phyloP scores from a whole-genome alignment of 2,888 invertebrate species.

The Liposcelis brunnea region DNA sequence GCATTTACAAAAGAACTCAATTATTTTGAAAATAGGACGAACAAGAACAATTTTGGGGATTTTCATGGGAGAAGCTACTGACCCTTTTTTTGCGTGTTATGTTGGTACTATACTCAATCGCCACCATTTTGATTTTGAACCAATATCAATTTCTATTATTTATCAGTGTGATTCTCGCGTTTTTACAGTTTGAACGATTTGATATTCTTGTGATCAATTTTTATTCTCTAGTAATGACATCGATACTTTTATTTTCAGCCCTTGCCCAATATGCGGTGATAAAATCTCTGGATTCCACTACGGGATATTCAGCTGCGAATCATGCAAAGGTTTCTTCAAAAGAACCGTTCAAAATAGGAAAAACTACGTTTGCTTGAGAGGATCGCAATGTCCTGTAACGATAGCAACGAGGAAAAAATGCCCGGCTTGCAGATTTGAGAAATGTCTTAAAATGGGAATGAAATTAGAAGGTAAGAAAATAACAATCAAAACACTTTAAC shows the following conservation, averaged over 20 bases:
- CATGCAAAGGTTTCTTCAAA: constrained; percentile 96
- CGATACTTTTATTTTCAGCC: constrained; percentile 43
- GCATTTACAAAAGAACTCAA: too few species aligned
- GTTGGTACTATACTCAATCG: too few species aligned
- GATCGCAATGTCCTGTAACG: constrained; percentile 81
- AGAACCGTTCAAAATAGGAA: constrained; percentile 96
- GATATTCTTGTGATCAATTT: neutral
- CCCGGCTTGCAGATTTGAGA: constrained; percentile 90
- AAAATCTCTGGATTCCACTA: constrained; percentile 95
- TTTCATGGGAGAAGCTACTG: too few species aligned
- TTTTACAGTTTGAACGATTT: too few species aligned
- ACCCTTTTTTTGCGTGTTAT: too few species aligned
- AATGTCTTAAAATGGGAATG: constrained; percentile 92
- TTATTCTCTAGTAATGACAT: too few species aligned
- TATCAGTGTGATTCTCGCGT: neutral
- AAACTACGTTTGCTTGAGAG: constrained; percentile 83
- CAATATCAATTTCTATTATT: too few species aligned
- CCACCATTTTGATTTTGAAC: too few species aligned
- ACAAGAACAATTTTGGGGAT: too few species aligned
- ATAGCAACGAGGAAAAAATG: constrained; percentile 91
- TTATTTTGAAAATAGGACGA: too few species aligned
- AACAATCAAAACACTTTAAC: neutral
- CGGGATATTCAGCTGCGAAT: constrained; percentile 95
- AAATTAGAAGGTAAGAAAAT: constrained; percentile 62
- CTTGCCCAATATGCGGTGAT: constrained; percentile 89